Percentiles rank a stretch among this genome's conserved stretches.
phyloP scores from a whole-genome alignment of 2,113 vertebrate species.

The Sminthopsis crassicaudata region DNA sequence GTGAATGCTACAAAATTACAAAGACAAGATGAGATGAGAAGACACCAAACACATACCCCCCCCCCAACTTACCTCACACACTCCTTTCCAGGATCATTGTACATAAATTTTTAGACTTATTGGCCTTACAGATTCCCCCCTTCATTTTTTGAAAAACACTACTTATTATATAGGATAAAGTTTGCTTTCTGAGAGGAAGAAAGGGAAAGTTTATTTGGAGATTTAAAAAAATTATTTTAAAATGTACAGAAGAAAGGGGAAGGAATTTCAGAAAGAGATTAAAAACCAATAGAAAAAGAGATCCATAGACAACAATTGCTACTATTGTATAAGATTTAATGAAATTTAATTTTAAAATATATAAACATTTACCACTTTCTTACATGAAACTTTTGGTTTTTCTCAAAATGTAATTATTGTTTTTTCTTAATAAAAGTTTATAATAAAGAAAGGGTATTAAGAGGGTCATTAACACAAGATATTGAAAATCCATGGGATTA shows the following conservation, averaged over 20 bases:
- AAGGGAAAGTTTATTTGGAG: not conserved
- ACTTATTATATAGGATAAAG: not conserved
- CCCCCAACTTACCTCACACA: too few species aligned
- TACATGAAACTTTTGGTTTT: not conserved
- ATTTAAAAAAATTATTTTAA: not conserved
- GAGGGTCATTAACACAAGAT: not conserved
- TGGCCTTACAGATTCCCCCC: not conserved
- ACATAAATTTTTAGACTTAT: not conserved
- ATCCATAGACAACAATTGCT: not conserved
- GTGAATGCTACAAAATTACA: not conserved
- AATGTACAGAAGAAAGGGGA: not conserved
- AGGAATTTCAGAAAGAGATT: not conserved
- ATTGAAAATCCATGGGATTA: not conserved
- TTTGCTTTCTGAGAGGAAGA: not conserved
- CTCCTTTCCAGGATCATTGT: not conserved
- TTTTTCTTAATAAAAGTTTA: not conserved
- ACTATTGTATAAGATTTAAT: not conserved
- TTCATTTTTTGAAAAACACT: not conserved
- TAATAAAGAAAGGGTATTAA: not conserved
- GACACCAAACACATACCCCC: not conserved
- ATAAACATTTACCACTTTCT: not conserved
- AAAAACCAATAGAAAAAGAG: not conserved
- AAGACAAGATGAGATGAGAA: not conserved
- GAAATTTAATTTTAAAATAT: not conserved
- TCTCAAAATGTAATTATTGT: not conserved